A percentile compares a stretch with the other conserved stretches of the same genome.
phyloP scores from a whole-genome alignment of 2,888 invertebrate species.

The Chirona hameri region DNA sequence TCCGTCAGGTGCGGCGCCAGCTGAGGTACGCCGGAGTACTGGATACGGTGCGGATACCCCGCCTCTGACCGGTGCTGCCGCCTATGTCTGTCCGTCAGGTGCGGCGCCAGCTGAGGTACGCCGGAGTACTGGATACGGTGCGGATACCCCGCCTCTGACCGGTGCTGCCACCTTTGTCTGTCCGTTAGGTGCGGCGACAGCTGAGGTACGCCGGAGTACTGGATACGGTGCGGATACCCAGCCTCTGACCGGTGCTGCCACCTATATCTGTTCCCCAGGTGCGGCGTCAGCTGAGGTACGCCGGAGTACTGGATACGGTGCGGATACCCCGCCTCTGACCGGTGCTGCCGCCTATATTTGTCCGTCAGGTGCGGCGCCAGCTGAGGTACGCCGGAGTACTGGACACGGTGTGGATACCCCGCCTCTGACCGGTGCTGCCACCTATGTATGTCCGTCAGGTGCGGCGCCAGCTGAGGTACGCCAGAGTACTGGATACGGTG shows the following conservation, averaged over 20 bases:
- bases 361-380: constrained; percentile 59
- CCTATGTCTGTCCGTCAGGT: too few species aligned
- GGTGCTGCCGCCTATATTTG: too few species aligned
- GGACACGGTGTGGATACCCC: constrained; percentile 72
- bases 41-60: constrained; percentile 75
- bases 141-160: constrained; percentile 70
- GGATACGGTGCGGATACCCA: constrained; percentile 72
- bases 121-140: constrained; percentile 74
- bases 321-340: constrained; percentile 70
- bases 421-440: too few species aligned
- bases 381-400: constrained; percentile 73
- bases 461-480: too few species aligned
- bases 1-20: constrained; percentile 56
- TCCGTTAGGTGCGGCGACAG: constrained; percentile 59
- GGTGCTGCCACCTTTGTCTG: too few species aligned
- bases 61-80: too few species aligned
- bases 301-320: constrained; percentile 74
- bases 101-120: constrained; percentile 67
- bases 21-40: constrained; percentile 73
- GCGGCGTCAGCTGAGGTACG: constrained; percentile 67
- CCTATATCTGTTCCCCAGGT: too few species aligned
- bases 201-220: constrained; percentile 73
- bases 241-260: too few species aligned
- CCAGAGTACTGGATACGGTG: too few species aligned
- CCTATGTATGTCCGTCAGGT: too few species aligned